Conservation (phyloP, 1,140 invertebrate genomes). For the Pararge aegeria region DNA sequence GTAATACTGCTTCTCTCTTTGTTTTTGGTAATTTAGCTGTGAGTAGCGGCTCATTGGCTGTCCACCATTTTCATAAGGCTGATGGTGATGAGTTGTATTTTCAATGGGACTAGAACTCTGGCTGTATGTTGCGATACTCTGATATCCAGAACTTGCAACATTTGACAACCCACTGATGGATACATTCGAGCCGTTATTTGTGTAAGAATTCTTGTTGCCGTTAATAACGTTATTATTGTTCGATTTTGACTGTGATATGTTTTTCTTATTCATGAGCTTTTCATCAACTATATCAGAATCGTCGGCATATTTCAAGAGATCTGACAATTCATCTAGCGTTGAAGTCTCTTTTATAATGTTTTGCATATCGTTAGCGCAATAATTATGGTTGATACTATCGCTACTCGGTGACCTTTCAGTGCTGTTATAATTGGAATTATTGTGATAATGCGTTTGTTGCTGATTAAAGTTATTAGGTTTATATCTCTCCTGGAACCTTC, state of each 20-base stretch:
- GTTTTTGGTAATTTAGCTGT: slow-evolving; percentile 74
- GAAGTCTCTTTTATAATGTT: slow-evolving; percentile 79
- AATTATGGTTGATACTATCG: slow-evolving; percentile 71
- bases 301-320: slow-evolving; percentile 84
- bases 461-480: slow-evolving; percentile 70
- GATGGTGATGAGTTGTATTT: slow-evolving; percentile 76
- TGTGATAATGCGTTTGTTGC: slow-evolving; percentile 60
- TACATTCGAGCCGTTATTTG: slow-evolving; percentile 85
- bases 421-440: slow-evolving; percentile 68
- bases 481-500: slow-evolving; percentile 68
- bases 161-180: slow-evolving; percentile 91
- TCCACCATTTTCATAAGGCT: slow-evolving; percentile 66
- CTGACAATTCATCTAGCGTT: slow-evolving; percentile 86
- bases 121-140: slow-evolving; percentile 94
- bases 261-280: slow-evolving; percentile 74
- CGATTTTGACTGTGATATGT: slow-evolving; percentile 65
- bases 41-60: slow-evolving; percentile 73
- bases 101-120: slow-evolving; percentile 95
- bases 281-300: slow-evolving; percentile 81
- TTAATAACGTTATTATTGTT: slow-evolving; percentile 65
- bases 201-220: slow-evolving; percentile 74
- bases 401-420: slow-evolving; percentile 67
- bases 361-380: slow-evolving; percentile 62
- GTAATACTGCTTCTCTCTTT: slow-evolving; percentile 73
- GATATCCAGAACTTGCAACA: slow-evolving; percentile 93